These are phyloP conservation scores for Oceanodroma leucorhoa DNA, from an alignment of 2,797 vertebrate genomes.

Conservation along the genomic window DNA sequence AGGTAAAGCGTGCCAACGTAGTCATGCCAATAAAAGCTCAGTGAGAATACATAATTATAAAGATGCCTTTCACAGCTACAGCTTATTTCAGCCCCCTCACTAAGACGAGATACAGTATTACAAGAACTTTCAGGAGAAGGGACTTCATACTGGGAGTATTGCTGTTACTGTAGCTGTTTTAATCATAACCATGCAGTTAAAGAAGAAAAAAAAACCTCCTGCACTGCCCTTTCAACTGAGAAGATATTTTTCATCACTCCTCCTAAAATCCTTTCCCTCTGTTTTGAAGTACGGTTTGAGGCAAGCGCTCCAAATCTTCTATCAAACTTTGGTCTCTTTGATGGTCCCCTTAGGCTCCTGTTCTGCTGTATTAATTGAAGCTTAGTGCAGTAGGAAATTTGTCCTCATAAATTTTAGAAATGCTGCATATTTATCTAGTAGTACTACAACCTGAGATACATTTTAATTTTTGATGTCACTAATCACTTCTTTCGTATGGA, in stretches of 20 bases:
- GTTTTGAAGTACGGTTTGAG: conserved; percentile 36
- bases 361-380: conserved; percentile 19
- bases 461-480: conserved; percentile 8
- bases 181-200: background rate
- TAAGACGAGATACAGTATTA: background rate
- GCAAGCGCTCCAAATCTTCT: conserved; percentile 2
- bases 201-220: background rate
- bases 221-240: background rate
- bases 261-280: background rate
- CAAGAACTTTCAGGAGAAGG: background rate
- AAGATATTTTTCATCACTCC: conserved; percentile 19
- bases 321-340: background rate
- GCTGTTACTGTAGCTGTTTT: background rate
- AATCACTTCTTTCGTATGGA: background rate
- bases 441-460: background rate
- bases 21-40: background rate
- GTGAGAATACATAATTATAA: background rate
- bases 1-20: background rate
- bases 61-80: background rate
- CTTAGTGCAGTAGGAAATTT: background rate
- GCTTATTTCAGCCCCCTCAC: background rate
- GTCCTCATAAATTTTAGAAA: conserved; percentile 32
- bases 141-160: background rate
- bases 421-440: background rate
- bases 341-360: background rate